Base-by-base conservation (phyloP, 2,113 vertebrate species). In the Acanthochromis polyacanthus region DNA sequence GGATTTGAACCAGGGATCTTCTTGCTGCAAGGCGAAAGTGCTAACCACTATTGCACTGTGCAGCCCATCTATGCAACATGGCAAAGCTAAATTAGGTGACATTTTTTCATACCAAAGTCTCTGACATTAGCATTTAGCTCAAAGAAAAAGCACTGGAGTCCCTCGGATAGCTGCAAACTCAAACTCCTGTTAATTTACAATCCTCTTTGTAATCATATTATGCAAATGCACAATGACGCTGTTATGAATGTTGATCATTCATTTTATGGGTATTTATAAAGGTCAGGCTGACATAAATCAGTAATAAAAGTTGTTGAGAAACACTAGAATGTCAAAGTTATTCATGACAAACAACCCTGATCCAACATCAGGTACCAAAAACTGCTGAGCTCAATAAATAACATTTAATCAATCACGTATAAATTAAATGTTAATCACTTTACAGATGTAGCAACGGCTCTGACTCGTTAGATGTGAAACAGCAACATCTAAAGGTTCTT, bases 281-380 rank as follows among this genome's bases (percentile, higher is more conserved):
- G 66, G 76, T 77, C 72, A 75, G 10, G 36, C 66, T 55, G 30
- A 72, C 61, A 77, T 78, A 66, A 81, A 85, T 79, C 60, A 67
- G 55, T 61, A 22, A 22, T 10, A 62, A 50, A 75, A 65, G 55
- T 0, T 62, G 56, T 60, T 80, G 45, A 72, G 62, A 80, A 76
- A 77, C 17, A 59, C 38, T 23, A 15, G 3, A 53, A 43, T 48
- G 15, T 20, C 68, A 78, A 56, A 65, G 36, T 57, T 23, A 51
- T 12, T 30, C 25, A 72, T 40, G 28, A 61, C 15, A 45, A n/a
- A 43, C 17, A 10, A 58, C 48, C 58, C 32, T 10, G 55, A 22
- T 63, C 17, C 23, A 22, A 51, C 58, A n/a, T 50, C 20, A 17
- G 25, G 62, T 46, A 38, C 45, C 10, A 16, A 40, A 74, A 67